phyloP scores from a whole-genome alignment of 2,888 invertebrate genomes.

The Balanococcus diminutus region DNA sequence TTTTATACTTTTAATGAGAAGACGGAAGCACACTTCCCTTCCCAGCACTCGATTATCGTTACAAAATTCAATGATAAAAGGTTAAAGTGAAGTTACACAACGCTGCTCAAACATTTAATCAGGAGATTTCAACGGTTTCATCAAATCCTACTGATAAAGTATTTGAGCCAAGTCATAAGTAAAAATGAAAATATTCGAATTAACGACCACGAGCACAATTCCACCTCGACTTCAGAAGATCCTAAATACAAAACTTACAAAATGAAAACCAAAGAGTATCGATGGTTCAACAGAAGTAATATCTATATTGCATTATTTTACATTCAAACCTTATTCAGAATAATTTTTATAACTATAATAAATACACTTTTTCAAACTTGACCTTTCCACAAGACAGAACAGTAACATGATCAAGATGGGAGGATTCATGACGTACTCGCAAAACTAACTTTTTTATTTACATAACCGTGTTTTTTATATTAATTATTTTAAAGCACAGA shows the following conservation, averaged over 20 bases:
- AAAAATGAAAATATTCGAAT: neutral
- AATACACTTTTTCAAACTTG: slow-evolving; percentile 3
- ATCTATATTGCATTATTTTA: slow-evolving; percentile 27
- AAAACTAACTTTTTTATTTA: slow-evolving; percentile 29
- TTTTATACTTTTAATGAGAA: too few species aligned
- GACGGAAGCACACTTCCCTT: neutral
- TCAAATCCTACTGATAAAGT: neutral
- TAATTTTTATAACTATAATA: slow-evolving; percentile 10
- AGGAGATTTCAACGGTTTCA: neutral
- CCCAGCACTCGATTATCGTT: neutral
- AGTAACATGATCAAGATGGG: neutral
- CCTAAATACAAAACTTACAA: neutral
- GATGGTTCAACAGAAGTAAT: slow-evolving; percentile 20
- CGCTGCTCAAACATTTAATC: neutral
- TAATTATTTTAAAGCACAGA: slow-evolving; percentile 17
- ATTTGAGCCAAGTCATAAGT: neutral
- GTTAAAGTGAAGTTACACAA: neutral
- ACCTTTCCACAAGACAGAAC: neutral
- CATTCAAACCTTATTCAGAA: slow-evolving; percentile 17
- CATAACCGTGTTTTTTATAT: neutral
- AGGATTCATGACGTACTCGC: neutral
- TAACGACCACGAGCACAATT: neutral
- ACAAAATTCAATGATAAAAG: neutral
- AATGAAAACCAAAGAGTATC: neutral
- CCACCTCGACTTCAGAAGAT: neutral